Percentiles rank a stretch among this genome's conserved stretches.
Conservation (phyloP, 2,113 vertebrate species). For the Mus spicilegus region DNA sequence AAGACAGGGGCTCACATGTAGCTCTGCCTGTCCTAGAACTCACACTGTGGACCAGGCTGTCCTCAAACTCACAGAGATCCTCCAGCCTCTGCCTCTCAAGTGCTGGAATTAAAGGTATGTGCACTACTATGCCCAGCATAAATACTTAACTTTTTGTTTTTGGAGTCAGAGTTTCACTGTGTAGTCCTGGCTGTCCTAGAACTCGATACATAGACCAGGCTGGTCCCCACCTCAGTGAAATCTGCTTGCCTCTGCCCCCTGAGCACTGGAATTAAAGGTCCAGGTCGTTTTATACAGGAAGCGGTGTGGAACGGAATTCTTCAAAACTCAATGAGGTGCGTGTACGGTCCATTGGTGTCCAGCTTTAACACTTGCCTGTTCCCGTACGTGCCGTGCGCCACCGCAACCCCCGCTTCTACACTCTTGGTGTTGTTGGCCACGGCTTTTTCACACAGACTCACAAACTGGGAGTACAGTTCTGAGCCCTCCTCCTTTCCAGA, state of each 20-base stretch:
- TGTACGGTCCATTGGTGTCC: constrained; percentile 96
- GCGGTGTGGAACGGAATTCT: constrained; percentile 51
- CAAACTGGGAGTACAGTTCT: constrained; percentile 91
- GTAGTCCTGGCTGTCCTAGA: too few species aligned
- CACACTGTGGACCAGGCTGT: background rate
- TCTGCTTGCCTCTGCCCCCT: background rate
- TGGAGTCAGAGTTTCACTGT: background rate
- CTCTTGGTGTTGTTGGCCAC: constrained; percentile 86
- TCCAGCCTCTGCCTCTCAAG: background rate
- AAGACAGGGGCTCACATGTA: background rate
- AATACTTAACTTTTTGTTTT: background rate
- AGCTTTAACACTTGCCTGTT: constrained; percentile 95
- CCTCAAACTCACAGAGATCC: background rate
- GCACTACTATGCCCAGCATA: background rate
- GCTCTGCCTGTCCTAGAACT: background rate
- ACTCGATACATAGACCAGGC: background rate
- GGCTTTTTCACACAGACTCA: constrained; percentile 91
- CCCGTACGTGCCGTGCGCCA: constrained; percentile 94
- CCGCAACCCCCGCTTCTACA: constrained; percentile 80
- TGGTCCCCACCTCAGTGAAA: background rate
- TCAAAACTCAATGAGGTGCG: constrained; percentile 96
- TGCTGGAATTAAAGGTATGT: background rate
- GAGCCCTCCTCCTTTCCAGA: constrained; percentile 93
- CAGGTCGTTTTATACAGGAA: constrained; percentile 11
- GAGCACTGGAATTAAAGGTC: background rate